Evolutionary conservation across 2,888 invertebrate genomes (phyloP).

Genomic region (Nysson spinosus): DNA sequence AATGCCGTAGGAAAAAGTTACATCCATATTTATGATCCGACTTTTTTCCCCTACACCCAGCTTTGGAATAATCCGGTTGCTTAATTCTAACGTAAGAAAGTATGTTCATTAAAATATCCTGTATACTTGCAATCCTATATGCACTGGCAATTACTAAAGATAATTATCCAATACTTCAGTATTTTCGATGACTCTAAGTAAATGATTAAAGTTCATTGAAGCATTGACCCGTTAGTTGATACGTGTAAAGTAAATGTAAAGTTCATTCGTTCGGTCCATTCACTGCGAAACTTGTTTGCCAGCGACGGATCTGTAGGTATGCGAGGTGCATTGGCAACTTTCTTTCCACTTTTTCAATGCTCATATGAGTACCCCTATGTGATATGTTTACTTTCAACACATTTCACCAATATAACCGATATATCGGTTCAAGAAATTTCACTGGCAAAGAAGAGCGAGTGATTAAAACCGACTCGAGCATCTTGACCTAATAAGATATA

Average conservation of each 20-base stretch:
- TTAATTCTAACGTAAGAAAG: too few relatives aligned
- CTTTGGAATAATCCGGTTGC: too few relatives aligned
- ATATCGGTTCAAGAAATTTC: constrained; percentile 10
- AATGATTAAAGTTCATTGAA: too few relatives aligned
- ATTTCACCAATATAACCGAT: constrained; percentile 13
- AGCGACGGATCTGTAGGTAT: constrained; percentile 48
- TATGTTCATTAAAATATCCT: too few relatives aligned
- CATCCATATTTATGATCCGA: too few relatives aligned
- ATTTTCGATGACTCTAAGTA: too few relatives aligned
- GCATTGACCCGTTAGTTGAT: constrained; percentile 26
- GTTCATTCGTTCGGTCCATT: constrained; percentile 58
- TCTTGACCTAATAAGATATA: too few relatives aligned
- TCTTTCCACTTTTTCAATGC: constrained; percentile 58
- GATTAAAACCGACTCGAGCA: not conserved
- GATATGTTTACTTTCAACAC: constrained; percentile 56
- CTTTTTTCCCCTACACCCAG: too few relatives aligned
- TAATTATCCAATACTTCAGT: too few relatives aligned
- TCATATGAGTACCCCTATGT: constrained; percentile 21
- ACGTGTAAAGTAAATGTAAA: constrained; percentile 42
- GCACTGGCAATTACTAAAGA: too few relatives aligned
- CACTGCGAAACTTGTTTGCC: constrained; percentile 54
- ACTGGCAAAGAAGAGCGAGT: not conserved
- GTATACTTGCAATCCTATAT: too few relatives aligned
- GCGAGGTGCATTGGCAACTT: constrained; percentile 58
- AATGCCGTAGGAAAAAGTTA: not conserved